Evolutionary conservation across 2,797 vertebrate species (phyloP).

Genomic region (Lacerta bilineata): DNA sequence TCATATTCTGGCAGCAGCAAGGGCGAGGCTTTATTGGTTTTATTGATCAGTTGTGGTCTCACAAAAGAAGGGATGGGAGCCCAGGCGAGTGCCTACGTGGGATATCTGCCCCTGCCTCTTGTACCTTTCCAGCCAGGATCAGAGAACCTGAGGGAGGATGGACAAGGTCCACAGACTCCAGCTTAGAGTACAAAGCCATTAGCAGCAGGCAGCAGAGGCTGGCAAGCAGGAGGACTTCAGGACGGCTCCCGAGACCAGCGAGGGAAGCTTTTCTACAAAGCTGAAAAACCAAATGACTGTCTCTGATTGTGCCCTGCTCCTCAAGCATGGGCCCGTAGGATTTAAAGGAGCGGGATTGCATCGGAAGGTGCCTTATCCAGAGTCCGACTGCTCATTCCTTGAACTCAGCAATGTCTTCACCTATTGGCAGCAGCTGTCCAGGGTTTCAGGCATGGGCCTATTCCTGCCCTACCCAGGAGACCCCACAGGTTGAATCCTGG

Average conservation of each 20-base stretch:
- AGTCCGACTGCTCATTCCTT: too few species aligned
- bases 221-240: background rate
- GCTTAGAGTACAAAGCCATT: background rate
- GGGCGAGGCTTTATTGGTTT: constrained; percentile 2
- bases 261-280: too few species aligned
- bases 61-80: background rate
- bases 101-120: background rate
- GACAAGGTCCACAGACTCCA: background rate
- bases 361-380: too few species aligned
- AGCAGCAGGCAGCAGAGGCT: background rate
- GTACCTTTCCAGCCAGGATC: background rate
- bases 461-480: too few species aligned
- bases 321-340: too few species aligned
- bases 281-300: background rate
- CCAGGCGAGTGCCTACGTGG: background rate
- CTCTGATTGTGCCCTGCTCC: background rate
- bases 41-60: background rate
- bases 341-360: too few species aligned
- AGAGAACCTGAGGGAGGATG: background rate
- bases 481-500: fast-evolving
- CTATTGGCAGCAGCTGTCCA: too few species aligned
- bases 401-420: too few species aligned
- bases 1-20: too few species aligned
- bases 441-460: too few species aligned
- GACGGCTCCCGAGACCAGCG: background rate